Evolutionary conservation across 2,888 invertebrate species (phyloP).

Genomic region (Emmelina monodactyla): DNA sequence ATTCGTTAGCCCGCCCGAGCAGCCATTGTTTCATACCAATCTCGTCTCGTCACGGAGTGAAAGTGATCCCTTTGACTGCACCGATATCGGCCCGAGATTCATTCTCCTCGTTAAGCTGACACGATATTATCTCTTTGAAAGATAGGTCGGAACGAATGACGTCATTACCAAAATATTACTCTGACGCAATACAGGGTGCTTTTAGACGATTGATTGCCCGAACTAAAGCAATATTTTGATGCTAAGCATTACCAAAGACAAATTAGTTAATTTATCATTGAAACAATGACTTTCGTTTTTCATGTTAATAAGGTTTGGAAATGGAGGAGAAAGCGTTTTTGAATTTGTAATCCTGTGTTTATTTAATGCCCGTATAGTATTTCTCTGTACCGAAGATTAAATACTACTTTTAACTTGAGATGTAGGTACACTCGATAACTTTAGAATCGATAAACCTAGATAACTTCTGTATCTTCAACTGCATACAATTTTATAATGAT

Average conservation of each 20-base stretch:
- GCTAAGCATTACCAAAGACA: conserved; percentile 1
- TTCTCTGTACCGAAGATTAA: too few species aligned
- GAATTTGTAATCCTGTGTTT: too few species aligned
- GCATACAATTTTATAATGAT: too few species aligned
- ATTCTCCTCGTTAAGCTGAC: conserved; percentile 24
- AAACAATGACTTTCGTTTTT: neutral
- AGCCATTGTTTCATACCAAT: conserved; percentile 23
- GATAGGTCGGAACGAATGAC: conserved; percentile 25
- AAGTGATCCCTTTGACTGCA: conserved; percentile 31
- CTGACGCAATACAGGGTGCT: conserved; percentile 3
- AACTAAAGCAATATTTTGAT: neutral
- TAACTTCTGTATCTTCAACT: too few species aligned
- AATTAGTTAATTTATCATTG: neutral
- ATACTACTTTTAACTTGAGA: too few species aligned
- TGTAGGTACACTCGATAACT: too few species aligned
- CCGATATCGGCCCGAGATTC: conserved; percentile 22
- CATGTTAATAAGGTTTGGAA: too few species aligned
- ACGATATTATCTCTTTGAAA: conserved; percentile 23
- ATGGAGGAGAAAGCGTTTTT: too few species aligned
- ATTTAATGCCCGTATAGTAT: too few species aligned
- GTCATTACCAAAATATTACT: conserved; percentile 7
- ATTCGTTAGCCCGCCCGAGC: neutral
- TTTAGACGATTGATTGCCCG: neutral
- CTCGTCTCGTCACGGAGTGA: conserved; percentile 28
- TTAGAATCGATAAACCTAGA: too few species aligned